Percentiles rank a stretch among this genome's conserved stretches.
These are phyloP conservation scores for Glandiceps talaboti DNA, from an alignment of 53 echinoderm and acorn worm genomes.

Conservation along the genomic window DNA sequence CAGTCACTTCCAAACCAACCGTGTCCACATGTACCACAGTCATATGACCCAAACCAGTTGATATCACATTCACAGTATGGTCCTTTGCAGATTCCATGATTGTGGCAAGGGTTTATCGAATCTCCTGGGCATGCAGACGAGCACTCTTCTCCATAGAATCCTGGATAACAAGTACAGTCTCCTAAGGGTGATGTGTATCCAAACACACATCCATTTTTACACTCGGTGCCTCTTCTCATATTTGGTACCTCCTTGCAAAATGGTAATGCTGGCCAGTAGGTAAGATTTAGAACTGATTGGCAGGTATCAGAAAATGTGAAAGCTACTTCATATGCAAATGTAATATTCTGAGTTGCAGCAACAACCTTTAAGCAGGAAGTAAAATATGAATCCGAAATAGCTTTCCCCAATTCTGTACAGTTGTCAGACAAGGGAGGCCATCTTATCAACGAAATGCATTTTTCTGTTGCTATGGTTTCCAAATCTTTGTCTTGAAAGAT, in stretches of 20 bases:
- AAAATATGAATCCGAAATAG: conserved; percentile 36
- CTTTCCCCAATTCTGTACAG: conserved; percentile 30
- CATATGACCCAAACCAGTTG: conserved; percentile 53
- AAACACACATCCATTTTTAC: conserved; percentile 55
- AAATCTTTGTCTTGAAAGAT: conserved; percentile 10
- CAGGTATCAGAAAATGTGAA: conserved; percentile 77
- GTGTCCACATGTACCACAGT: conserved; percentile 40
- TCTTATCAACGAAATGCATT: conserved; percentile 29
- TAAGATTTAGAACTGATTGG: conserved; percentile 44
- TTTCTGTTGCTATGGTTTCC: conserved; percentile 16
- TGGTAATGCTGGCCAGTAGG: conserved; percentile 54
- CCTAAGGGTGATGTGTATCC: conserved; percentile 23
- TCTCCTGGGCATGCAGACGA: conserved; percentile 56
- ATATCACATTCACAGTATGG: conserved; percentile 48
- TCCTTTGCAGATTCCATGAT: conserved; percentile 55
- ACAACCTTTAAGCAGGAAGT: conserved; percentile 47
- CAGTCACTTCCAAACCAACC: conserved; percentile 69
- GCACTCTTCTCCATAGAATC: conserved; percentile 56
- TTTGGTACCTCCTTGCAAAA: conserved; percentile 47
- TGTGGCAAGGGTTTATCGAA: conserved; percentile 34
- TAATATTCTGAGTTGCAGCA: conserved; percentile 26
- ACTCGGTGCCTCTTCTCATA: conserved; percentile 58
- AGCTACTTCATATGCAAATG: conserved; percentile 49
- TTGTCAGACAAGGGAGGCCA: conserved; percentile 31
- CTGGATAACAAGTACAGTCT: conserved; percentile 38